Evolutionary conservation across 2,888 invertebrate genomes (phyloP), one percentile per base, ranked within the genome.

Genomic region (Pterostichus madidus): DNA sequence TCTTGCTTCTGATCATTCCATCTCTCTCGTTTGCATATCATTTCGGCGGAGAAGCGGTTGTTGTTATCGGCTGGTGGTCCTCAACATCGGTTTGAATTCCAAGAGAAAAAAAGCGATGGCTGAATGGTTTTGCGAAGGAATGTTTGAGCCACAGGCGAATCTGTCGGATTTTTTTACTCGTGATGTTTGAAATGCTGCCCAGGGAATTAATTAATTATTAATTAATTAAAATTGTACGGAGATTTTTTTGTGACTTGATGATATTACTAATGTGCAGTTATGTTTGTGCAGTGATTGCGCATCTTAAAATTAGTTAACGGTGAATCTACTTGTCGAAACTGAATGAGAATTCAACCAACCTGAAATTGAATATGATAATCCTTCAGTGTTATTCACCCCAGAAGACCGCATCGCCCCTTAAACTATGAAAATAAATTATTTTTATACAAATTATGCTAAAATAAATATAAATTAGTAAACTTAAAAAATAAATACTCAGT

Each of bases 151-250:
- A 59, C 13, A 13, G 59, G 64, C 35, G 64, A 32, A 35, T 32
- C 64, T 35, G 64, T 64, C 64, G n/a, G n/a, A 32, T 24, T 31
- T 31, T n/a, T 61, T 49, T 49, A 49, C n/a, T 49, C 49, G 49
- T 49, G 49, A 10, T 11, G 49, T 11, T n/a, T 31, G 61, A n/a
- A n/a, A 32, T n/a, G n/a, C 61, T 39, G 64, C 64, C 32, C 64
- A 64, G 31, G 8, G n/a, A 31, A 35, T 64, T 64, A 31, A 64
- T 64, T 64, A 31, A 64, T 64, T 64, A 64, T 64, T 31, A 35
- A 64, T 64, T 64, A 31, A 64, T 64, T 64, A 64, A 64, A 64
- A 59, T 32, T 64, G 64, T 64, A 64, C 64, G 64, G 6, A 35
- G 32, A 35, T 64, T 31, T 32, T 32, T 32, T 64, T 32, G n/a